Base-by-base conservation (phyloP, 1,140 invertebrate species). In the Whitmania pigra region DNA sequence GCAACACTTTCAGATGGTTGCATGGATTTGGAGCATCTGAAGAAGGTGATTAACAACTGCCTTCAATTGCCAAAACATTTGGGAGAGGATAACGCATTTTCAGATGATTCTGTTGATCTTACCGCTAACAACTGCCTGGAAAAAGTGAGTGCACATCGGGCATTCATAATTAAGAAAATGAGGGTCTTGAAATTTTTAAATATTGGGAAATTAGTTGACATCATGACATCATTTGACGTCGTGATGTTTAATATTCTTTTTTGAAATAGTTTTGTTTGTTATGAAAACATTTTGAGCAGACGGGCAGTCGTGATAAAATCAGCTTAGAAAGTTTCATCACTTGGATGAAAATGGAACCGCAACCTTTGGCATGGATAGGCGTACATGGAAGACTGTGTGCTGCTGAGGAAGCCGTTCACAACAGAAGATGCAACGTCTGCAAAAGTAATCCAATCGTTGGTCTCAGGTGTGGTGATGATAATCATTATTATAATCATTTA, bases 401-500 rank as follows among this genome's bases (percentile, higher is more conserved):
- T 0, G 92, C 94, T 0, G 96, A 99, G 84, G 87, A 85, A 43
- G 92, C 94, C 11, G 90, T 91, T 82, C 96, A 99, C 84, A 93
- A 97, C 84, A 94, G 94, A 71, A 98, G 98, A 84, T 99, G 97
- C 84, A 99, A 97, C 83, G 93, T 97, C 77, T 99, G 97, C 85
- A 98, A 97, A 85, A 90, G 93, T 78, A 97, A 93, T 84, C 97
- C 97, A 18, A 97, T 99, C 75, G 86, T 94, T 74, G 96, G 94
- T 53, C 90, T 98, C 79, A 88, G 91, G 87, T 90, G 81, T 78
- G 9, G 9, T n/a, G 55, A n/a, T n/a, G 20, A 57, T 57, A 36
- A 3, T 36, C n/a, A n/a, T 36, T 36, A 36, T 36, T 6, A 36
- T 36, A 36, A 36, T 36, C 31, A 36, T 36, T 36, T 3, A 36